These are phyloP conservation scores for Tethea ocularis DNA, from an alignment of 2,888 invertebrate species.

Conservation along the genomic window DNA sequence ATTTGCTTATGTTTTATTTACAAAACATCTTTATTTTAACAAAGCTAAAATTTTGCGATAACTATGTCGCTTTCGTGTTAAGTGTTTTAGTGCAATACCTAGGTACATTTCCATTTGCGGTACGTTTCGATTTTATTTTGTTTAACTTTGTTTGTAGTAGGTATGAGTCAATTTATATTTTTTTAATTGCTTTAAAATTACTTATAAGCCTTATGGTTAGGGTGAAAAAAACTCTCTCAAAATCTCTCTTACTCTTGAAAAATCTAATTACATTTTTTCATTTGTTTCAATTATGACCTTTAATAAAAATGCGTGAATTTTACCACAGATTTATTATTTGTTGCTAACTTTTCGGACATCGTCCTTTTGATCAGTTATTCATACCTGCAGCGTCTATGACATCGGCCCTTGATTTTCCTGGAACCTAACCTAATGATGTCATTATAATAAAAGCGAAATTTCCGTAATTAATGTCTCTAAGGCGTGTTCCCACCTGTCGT, in stretches of 20 bases:
- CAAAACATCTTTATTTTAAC: not conserved
- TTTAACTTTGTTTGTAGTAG: too few species aligned
- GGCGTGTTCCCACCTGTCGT: slow-evolving; percentile 50
- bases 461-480: slow-evolving; percentile 52
- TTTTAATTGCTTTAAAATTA: too few species aligned
- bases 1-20: slow-evolving; percentile 22
- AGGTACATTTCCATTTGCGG: too few species aligned
- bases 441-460: slow-evolving; percentile 58
- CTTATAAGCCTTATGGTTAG: too few species aligned
- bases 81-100: not conserved
- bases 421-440: slow-evolving; percentile 26
- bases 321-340: too few species aligned
- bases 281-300: too few species aligned
- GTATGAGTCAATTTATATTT: too few species aligned
- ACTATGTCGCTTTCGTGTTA: not conserved
- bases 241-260: too few species aligned
- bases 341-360: not conserved
- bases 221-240: too few species aligned
- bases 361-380: not conserved
- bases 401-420: slow-evolving; percentile 9
- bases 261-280: too few species aligned
- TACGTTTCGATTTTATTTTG: too few species aligned
- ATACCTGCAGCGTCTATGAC: not conserved
- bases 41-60: not conserved
- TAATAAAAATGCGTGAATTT: too few species aligned